These are phyloP conservation scores for Diabrotica balteata DNA, from an alignment of 2,888 invertebrate species.

Conservation along the genomic window DNA sequence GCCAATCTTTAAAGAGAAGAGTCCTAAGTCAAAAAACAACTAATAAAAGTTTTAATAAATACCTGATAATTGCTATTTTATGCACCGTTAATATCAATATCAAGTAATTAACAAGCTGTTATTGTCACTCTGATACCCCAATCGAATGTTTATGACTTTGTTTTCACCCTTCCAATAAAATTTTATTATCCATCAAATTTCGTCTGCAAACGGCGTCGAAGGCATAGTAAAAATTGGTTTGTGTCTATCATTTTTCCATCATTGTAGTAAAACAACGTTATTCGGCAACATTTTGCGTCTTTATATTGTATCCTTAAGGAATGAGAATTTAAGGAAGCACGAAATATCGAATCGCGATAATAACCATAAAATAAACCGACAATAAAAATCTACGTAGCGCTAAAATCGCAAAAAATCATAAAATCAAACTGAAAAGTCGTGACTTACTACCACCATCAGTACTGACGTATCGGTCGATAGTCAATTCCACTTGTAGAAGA, in stretches of 20 bases:
- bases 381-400: conserved; percentile 39
- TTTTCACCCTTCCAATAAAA: conserved; percentile 12
- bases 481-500: background rate
- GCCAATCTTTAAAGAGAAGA: too few species aligned
- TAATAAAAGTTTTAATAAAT: too few species aligned
- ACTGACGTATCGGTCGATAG: background rate
- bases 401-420: conserved; percentile 35
- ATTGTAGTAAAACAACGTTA: conserved; percentile 32
- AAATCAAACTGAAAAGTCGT: too few species aligned
- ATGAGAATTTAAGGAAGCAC: conserved; percentile 28
- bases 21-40: too few species aligned
- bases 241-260: conserved; percentile 31
- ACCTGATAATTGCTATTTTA: too few species aligned
- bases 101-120: too few species aligned
- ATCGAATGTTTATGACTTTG: too few species aligned
- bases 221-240: conserved; percentile 22
- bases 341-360: conserved; percentile 34
- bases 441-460: too few species aligned
- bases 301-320: conserved; percentile 30
- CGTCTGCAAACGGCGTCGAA: conserved; percentile 25
- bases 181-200: conserved; percentile 28
- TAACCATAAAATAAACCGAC: conserved; percentile 40
- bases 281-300: conserved; percentile 21
- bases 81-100: too few species aligned
- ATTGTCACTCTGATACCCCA: too few species aligned